Evolutionary conservation across 2,888 invertebrate genomes (phyloP).

Genomic region (Cerastis leucographa): DNA sequence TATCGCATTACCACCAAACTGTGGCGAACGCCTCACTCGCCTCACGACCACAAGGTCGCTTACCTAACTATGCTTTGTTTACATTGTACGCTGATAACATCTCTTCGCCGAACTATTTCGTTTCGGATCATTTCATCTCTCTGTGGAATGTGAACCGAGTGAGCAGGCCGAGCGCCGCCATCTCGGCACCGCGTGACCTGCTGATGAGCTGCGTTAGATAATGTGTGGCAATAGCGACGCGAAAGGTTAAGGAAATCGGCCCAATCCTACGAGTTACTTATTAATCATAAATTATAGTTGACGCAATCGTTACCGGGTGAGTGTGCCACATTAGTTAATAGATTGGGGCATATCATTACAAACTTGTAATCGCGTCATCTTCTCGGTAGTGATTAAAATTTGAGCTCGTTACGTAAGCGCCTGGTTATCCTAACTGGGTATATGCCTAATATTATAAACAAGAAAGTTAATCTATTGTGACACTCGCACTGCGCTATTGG

Average conservation of each 20-base stretch:
- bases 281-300: slow-evolving; percentile 24
- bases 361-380: slow-evolving; percentile 34
- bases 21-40: not conserved
- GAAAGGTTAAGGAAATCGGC: slow-evolving; percentile 37
- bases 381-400: slow-evolving; percentile 50
- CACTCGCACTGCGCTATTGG: not conserved
- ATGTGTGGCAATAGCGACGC: slow-evolving; percentile 8
- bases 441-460: slow-evolving; percentile 16
- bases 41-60: slow-evolving; percentile 5
- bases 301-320: slow-evolving; percentile 36
- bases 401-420: slow-evolving; percentile 52
- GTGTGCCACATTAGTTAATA: slow-evolving; percentile 59
- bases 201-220: slow-evolving; percentile 13
- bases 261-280: slow-evolving; percentile 13
- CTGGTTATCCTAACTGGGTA: slow-evolving; percentile 28
- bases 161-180: not conserved
- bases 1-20: slow-evolving; percentile 30
- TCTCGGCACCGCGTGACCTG: not conserved
- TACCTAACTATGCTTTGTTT: slow-evolving; percentile 5
- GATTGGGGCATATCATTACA: slow-evolving; percentile 32
- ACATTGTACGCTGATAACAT: not conserved
- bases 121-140: not conserved
- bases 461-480: slow-evolving; percentile 34
- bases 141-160: not conserved
- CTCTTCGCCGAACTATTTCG: too few relatives aligned